These are phyloP conservation scores for Propithecus perrieri DNA, from an alignment of 2,797 vertebrate genomes.

Conservation along the genomic window DNA sequence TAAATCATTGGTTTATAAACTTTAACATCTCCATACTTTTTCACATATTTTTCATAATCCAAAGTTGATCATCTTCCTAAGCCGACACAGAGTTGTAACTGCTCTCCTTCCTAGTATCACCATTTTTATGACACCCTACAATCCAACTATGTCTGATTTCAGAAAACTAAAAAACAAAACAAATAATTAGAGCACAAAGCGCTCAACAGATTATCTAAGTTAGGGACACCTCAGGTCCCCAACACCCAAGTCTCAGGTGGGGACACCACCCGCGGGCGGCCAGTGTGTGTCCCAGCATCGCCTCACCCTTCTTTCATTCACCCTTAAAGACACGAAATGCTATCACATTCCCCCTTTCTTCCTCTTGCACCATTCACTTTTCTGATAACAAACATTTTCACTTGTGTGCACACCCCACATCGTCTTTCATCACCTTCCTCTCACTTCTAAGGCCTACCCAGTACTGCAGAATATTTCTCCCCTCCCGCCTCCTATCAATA, in stretches of 20 bases:
- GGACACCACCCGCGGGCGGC: accelerated
- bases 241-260: neutral
- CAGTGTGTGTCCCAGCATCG: neutral
- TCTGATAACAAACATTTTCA: neutral
- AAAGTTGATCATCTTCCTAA: neutral
- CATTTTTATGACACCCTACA: neutral
- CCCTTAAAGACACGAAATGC: neutral
- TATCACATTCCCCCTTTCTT: neutral
- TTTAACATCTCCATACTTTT: neutral
- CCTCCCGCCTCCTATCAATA: neutral
- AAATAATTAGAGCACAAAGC: no score
- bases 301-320: neutral
- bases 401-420: neutral
- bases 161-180: neutral
- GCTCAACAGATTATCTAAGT: neutral
- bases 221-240: accelerated
- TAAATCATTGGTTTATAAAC: neutral
- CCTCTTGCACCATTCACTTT: neutral
- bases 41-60: neutral
- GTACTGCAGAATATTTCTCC: neutral
- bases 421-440: neutral
- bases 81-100: neutral
- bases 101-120: neutral
- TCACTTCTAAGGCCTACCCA: neutral
- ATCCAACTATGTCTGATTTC: neutral